Percentiles rank a stretch among this genome's conserved stretches.
These are phyloP conservation scores for Gorsachius goisagi DNA, from an alignment of 2,113 vertebrate species.

Conservation along the genomic window DNA sequence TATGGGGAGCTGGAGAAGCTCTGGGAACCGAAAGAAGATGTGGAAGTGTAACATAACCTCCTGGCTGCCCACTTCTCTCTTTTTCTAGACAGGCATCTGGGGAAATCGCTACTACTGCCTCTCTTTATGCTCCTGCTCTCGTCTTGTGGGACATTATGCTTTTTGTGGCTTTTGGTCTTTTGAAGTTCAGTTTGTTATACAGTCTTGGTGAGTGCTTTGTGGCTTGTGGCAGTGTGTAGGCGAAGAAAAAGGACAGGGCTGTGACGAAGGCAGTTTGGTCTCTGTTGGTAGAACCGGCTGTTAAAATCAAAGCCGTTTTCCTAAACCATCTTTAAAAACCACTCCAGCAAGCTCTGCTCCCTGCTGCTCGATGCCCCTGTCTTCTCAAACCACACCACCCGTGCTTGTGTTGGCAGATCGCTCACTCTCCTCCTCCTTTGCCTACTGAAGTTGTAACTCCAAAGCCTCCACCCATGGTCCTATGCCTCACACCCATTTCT, in stretches of 20 bases:
- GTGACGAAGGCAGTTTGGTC: constrained; percentile 40
- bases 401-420: constrained; percentile 31
- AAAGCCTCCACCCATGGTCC: not conserved
- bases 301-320: constrained; percentile 60
- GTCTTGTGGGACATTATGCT: constrained; percentile 34
- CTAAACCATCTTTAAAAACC: constrained; percentile 45
- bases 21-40: not conserved
- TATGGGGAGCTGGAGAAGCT: not conserved
- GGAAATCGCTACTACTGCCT: not conserved
- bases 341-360: constrained; percentile 42
- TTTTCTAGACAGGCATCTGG: not conserved
- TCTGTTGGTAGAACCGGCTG: constrained; percentile 45
- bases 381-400: constrained; percentile 27
- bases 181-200: constrained; percentile 48
- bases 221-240: constrained; percentile 52
- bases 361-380: not conserved
- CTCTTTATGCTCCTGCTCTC: constrained; percentile 3
- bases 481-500: not conserved
- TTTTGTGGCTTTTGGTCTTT: constrained; percentile 56
- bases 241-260: constrained; percentile 32
- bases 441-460: not conserved
- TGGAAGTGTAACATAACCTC: not conserved
- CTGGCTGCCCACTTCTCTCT: not conserved
- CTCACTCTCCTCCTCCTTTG: not conserved
- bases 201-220: constrained; percentile 46